These are phyloP conservation scores for Cnemophilus loriae DNA, from an alignment of 2,113 vertebrate species.

Conservation along the genomic window DNA sequence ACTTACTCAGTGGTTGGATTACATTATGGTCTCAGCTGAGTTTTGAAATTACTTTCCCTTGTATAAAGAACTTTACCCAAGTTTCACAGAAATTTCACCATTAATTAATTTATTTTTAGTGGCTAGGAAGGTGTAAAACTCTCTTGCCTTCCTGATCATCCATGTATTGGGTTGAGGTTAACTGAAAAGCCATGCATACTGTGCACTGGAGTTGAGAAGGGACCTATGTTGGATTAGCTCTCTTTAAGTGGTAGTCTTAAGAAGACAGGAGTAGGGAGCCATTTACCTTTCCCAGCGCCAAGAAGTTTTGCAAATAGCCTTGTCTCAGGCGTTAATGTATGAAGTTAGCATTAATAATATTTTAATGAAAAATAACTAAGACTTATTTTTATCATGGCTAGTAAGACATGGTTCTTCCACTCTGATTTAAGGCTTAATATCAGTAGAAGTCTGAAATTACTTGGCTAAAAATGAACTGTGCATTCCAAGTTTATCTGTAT, in stretches of 20 bases:
- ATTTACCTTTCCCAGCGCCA: background rate
- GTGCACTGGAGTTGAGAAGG: background rate
- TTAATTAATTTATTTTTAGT: background rate
- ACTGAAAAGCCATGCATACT: background rate
- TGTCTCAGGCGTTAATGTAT: background rate
- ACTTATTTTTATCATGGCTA: background rate
- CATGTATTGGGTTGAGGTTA: background rate
- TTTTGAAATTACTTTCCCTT: background rate
- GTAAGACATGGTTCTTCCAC: background rate
- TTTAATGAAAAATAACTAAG: background rate
- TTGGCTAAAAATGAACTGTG: background rate
- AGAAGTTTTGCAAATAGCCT: background rate
- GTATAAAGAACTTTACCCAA: background rate
- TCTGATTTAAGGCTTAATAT: background rate
- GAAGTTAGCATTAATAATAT: background rate
- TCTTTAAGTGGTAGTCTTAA: background rate
- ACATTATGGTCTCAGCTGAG: background rate
- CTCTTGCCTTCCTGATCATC: background rate
- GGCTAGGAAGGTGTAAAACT: background rate
- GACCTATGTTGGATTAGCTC: background rate
- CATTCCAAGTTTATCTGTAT: background rate
- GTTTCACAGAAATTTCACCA: background rate
- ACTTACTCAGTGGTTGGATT: background rate
- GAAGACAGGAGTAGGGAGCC: background rate
- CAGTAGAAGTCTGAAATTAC: background rate